Conservation (phyloP, 1,140 invertebrate genomes). For the Berghia stephanieae region DNA sequence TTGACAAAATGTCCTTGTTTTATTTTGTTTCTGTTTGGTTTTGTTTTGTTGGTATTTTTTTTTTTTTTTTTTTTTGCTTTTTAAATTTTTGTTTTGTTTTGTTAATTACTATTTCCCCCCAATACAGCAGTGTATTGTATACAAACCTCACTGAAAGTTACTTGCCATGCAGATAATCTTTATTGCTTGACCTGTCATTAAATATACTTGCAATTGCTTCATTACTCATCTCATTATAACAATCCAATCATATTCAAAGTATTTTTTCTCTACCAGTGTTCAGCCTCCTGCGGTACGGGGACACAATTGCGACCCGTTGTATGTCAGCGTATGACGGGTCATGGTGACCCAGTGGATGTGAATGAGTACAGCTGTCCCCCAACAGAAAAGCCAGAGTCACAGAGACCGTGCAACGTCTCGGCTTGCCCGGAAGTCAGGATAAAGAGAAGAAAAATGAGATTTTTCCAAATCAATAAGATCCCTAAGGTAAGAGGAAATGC, state of each 20-base stretch:
- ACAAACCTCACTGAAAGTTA: too few relatives aligned
- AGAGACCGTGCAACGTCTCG: slow-evolving; percentile 38
- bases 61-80: too few relatives aligned
- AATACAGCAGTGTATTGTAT: too few relatives aligned
- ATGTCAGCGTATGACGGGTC: slow-evolving; percentile 77
- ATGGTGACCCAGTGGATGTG: slow-evolving; percentile 37
- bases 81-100: too few relatives aligned
- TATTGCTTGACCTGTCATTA: too few relatives aligned
- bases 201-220: too few relatives aligned
- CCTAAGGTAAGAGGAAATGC: slow-evolving; percentile 26
- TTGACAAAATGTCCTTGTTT: too few relatives aligned
- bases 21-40: too few relatives aligned
- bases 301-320: slow-evolving; percentile 75
- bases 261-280: slow-evolving; percentile 71
- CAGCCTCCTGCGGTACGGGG: slow-evolving; percentile 75
- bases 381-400: slow-evolving; percentile 30
- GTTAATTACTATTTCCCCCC: too few relatives aligned
- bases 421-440: slow-evolving; percentile 45
- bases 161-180: too few relatives aligned
- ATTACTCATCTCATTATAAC: too few relatives aligned
- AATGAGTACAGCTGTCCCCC: slow-evolving; percentile 39
- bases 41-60: too few relatives aligned
- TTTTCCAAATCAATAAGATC: slow-evolving; percentile 52
- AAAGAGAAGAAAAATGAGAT: slow-evolving; percentile 38
- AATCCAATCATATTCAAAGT: background rate